Evolutionary conservation across 2,113 vertebrate genomes (phyloP), one percentile per base, ranked within the genome.

Genomic region (Silurus asotus): DNA sequence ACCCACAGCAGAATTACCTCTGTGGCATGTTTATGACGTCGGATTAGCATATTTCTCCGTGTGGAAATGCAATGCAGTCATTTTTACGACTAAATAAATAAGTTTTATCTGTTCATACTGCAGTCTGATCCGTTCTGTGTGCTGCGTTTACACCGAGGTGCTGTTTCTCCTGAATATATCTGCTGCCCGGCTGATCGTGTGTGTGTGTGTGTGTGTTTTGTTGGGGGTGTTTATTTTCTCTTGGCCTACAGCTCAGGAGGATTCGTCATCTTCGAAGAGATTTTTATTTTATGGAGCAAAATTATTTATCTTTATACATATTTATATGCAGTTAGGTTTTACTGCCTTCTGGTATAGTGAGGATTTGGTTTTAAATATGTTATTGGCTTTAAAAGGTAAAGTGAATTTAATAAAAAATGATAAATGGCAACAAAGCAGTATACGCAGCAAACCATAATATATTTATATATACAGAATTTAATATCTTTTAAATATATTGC

Each of bases 21-120:
- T 37, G 11, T 58, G 81, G 51, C 81, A 84, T 89, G 65, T 89
- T 87, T 87, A 89, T 28, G 77, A 59, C 1, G 37, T 48, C 15
- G 85, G 88, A 89, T 89, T 77, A 87, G 69, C 19, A 37, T 53
- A 58, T 15, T 59, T 72, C 49, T 80, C 79, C 56, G n/a, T 62
- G 80, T 74, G 82, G 85, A 77, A 86, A 81, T 59, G 76, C n/a
- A 72, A 9, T 78, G 45, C 84, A 49, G 81, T 76, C 49, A 51
- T 84, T 56, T 89, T 89, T 87, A 89, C 9, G 88, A 84, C 82
- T 77, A 45, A 65, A 84, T 89, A 87, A 89, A 89, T 53, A 61
- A 79, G 83, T 70, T 89, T 83, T 75, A 82, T 88, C 81, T 75
- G 61, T 74, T 74, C 25, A 4, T 8, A 11, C 28, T 20, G 11